phyloP scores from a whole-genome alignment of 2,113 vertebrate genomes.

The Limnothrissa miodon region DNA sequence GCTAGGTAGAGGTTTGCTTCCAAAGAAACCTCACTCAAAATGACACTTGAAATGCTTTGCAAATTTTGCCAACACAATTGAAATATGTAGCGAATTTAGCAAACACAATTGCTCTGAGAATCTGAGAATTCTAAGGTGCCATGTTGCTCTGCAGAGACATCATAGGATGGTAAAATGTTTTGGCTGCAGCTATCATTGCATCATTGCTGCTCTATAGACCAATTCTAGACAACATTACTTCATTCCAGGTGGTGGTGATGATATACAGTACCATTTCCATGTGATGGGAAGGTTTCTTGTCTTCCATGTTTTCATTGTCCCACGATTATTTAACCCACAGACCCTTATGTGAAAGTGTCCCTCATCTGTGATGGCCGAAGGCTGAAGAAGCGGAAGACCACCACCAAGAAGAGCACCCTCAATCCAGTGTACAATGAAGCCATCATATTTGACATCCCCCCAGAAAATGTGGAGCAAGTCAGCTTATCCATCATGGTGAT shows the following conservation, averaged over 20 bases:
- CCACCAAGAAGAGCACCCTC: conserved; percentile 92
- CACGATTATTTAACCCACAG: conserved; percentile 59
- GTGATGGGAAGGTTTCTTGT: neutral
- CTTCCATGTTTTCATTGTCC: neutral
- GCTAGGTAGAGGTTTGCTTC: neutral
- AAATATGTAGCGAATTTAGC: neutral
- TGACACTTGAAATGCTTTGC: neutral
- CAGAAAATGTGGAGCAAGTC: conserved; percentile 97
- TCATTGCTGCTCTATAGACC: neutral
- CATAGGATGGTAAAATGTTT: neutral
- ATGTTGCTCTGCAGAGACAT: neutral
- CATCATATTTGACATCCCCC: conserved; percentile 97
- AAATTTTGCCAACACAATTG: neutral
- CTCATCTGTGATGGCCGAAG: conserved; percentile 92
- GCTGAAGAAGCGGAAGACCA: conserved; percentile 94
- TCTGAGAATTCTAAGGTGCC: neutral
- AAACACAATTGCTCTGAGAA: neutral
- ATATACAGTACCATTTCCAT: neutral
- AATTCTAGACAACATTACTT: neutral
- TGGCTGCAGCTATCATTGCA: neutral
- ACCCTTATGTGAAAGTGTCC: conserved; percentile 97
- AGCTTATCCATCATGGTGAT: conserved; percentile 95
- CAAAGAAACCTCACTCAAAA: neutral
- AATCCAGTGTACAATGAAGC: conserved; percentile 96
- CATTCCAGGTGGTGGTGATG: neutral